Evolutionary conservation across 2,113 vertebrate genomes (phyloP), one percentile per base, ranked within the genome.

Genomic region (Sapayoa aenigma): DNA sequence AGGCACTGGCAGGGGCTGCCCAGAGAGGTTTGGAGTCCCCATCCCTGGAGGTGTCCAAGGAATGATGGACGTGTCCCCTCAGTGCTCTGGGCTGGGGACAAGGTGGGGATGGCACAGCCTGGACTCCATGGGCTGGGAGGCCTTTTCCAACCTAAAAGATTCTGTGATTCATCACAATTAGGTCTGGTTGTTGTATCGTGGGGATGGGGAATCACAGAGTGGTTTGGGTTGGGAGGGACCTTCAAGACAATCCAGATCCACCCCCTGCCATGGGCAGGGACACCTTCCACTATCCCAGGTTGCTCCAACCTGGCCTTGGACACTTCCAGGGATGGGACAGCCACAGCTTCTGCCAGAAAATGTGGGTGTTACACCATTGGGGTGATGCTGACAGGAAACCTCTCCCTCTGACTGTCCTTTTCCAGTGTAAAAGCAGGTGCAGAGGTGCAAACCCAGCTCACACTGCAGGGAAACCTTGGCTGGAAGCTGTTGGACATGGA

Each of bases 131-230:
- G 11, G 9, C 56, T 31, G 9, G 33, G 68, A 53, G 33, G 20
- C 20, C 17, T 53, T 55, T 73, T 33, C 49, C 47, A 31, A 1
- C 7, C 27, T 1, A 13, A n/a, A n/a, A 5, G 11, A n/a, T 28
- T 18, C 18, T n/a, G 41, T 7, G n/a, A 50, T 8, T 74, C 50
- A 22, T 24, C 39, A 22, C 18, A 2, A 6, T 27, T 49, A 35
- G 39, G 11, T 37, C 50, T 2, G 3, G 23, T 47, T 58, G 41
- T 53, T 7, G 1, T 75, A 4, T n/a, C 0, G 0, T 11, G 8
- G 50, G 18, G 21, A 28, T 67, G 52, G 60, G 39, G 22, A 39
- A 33, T 28, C 30, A 6, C 9, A 24, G 23, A 65, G 22, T 22
- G 17, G 2, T 55, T 56, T n/a, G 41, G 30, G 9, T 14, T 11